These are phyloP conservation scores for Tretioscincus oriximinensis DNA, from an alignment of 2,113 vertebrate species.

Conservation along the genomic window DNA sequence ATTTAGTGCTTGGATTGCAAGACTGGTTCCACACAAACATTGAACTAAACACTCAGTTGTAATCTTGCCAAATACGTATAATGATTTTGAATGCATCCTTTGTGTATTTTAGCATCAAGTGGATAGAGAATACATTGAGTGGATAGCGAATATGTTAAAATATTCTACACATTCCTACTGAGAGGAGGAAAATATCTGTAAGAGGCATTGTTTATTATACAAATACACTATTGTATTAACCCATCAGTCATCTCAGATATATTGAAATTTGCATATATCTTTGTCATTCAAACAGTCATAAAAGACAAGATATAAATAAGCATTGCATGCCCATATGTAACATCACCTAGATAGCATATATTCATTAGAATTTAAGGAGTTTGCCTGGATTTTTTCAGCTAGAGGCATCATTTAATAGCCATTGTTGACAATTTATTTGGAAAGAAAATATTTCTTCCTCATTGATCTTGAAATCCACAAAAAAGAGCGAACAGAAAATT, in stretches of 20 bases:
- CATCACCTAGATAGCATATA: constrained; percentile 24
- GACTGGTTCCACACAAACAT: background rate
- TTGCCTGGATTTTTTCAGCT: background rate
- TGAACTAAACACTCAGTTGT: background rate
- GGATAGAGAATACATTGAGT: no score
- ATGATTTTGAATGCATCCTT: background rate
- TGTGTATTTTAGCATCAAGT: background rate
- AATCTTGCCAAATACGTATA: background rate
- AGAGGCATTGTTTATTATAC: background rate
- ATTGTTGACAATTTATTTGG: background rate
- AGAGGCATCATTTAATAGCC: constrained; percentile 34
- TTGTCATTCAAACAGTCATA: background rate
- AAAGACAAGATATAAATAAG: constrained; percentile 17
- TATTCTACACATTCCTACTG: background rate
- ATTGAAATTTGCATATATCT: background rate
- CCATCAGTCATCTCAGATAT: background rate
- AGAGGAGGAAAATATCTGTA: background rate
- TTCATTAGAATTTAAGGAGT: rapidly evolving
- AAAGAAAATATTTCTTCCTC: constrained; percentile 36
- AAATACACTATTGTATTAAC: background rate
- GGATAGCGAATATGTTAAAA: no score
- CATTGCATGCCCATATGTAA: constrained; percentile 31
- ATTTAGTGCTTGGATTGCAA: background rate
- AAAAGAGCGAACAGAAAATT: constrained; percentile 23
- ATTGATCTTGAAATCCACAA: background rate